Evolutionary conservation across 2,888 invertebrate species (phyloP).

Genomic region (Tenthredo distinguenda): DNA sequence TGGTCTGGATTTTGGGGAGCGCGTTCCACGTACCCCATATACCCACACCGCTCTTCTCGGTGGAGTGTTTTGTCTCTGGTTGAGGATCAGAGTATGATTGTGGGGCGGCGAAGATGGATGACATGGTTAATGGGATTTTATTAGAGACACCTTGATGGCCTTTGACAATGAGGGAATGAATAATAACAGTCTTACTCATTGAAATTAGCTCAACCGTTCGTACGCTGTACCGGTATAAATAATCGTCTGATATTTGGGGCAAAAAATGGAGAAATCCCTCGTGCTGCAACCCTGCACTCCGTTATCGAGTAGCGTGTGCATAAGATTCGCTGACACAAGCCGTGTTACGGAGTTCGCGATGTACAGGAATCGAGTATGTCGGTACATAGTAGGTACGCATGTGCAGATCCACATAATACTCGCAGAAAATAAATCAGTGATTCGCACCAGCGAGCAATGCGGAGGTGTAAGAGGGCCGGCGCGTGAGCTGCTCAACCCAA

Average conservation of each 20-base stretch:
- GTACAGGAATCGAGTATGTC: too few species aligned
- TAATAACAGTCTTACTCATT: conserved; percentile 61
- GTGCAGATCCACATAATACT: conserved; percentile 5
- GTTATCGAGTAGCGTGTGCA: not conserved
- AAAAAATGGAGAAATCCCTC: too few species aligned
- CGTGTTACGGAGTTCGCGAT: too few species aligned
- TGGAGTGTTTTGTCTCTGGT: conserved; percentile 67
- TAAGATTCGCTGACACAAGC: too few species aligned
- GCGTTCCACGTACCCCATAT: not conserved
- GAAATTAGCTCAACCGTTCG: conserved; percentile 3
- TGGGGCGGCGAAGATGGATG: conserved; percentile 70
- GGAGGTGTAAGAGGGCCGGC: conserved; percentile 38
- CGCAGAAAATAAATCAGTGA: conserved; percentile 31
- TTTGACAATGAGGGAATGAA: conserved; percentile 69
- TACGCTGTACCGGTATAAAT: not conserved
- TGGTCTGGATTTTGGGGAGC: conserved; percentile 5
- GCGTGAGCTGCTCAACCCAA: conserved; percentile 32
- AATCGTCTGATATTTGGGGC: too few species aligned
- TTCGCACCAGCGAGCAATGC: conserved; percentile 11
- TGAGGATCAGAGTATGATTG: conserved; percentile 51
- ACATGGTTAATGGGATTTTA: conserved; percentile 72
- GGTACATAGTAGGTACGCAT: not conserved
- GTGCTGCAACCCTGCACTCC: not conserved
- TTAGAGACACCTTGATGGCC: conserved; percentile 70
- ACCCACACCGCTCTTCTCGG: not conserved